Evolutionary conservation across 2,888 invertebrate genomes (phyloP).

Genomic region (Pyrochroa serraticornis): DNA sequence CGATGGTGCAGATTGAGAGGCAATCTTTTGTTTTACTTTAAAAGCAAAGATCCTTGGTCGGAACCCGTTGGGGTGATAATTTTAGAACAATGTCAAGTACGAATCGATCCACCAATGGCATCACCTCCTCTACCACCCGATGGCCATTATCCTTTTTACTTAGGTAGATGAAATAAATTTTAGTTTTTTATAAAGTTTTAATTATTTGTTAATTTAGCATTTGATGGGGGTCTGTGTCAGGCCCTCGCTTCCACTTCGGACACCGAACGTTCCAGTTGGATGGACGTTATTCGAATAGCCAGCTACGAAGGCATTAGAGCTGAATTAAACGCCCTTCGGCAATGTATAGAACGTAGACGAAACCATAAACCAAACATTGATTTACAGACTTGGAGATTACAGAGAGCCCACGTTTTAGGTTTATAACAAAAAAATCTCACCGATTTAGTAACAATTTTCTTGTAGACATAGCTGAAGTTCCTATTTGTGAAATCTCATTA

Average conservation of each 20-base stretch:
- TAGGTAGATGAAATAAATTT: slow-evolving; percentile 65
- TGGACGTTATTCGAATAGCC: slow-evolving; percentile 81
- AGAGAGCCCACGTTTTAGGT: slow-evolving; percentile 75
- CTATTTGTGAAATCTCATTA: slow-evolving; percentile 83
- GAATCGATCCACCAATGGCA: slow-evolving; percentile 66
- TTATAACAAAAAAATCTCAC: neutral
- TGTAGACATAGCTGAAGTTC: slow-evolving; percentile 82
- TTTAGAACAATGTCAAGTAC: slow-evolving; percentile 84
- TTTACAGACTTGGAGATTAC: slow-evolving; percentile 72
- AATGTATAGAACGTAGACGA: slow-evolving; percentile 64
- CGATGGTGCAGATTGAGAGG: slow-evolving; percentile 92
- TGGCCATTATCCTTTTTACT: slow-evolving; percentile 79
- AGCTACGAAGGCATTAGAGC: slow-evolving; percentile 83
- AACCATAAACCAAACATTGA: slow-evolving; percentile 70
- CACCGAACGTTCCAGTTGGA: slow-evolving; percentile 83
- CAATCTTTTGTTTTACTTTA: slow-evolving; percentile 92
- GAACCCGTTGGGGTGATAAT: slow-evolving; percentile 88
- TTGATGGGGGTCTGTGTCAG: slow-evolving; percentile 82
- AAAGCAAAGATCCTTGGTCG: slow-evolving; percentile 86
- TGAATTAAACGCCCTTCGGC: slow-evolving; percentile 70
- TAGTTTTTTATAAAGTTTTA: too few species aligned
- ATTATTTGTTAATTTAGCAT: slow-evolving; percentile 62
- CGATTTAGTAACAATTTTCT: slow-evolving; percentile 20
- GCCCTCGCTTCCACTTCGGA: slow-evolving; percentile 81
- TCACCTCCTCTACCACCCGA: slow-evolving; percentile 67